A percentile compares a stretch with the other conserved stretches of the same genome.
These are phyloP conservation scores for Paguma larvata DNA, from an alignment of 2,797 vertebrate species.

Conservation along the genomic window DNA sequence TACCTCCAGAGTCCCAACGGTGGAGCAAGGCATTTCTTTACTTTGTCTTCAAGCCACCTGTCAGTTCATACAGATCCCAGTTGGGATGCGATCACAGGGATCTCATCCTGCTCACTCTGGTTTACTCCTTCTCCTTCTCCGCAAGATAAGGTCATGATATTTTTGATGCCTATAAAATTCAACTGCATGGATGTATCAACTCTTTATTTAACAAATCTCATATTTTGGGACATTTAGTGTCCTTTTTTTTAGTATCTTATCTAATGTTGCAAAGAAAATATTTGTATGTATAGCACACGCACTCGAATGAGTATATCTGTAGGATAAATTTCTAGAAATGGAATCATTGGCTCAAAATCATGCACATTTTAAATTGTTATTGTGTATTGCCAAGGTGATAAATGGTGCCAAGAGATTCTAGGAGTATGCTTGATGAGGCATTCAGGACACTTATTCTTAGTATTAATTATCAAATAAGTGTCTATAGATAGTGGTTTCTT, in stretches of 20 bases:
- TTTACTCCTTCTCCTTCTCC: not conserved
- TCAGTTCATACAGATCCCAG: not conserved
- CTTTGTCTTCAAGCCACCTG: not conserved
- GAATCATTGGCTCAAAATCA: not conserved
- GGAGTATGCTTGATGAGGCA: not conserved
- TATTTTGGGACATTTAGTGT: not conserved
- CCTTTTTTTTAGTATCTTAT: not conserved
- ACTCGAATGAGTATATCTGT: not conserved
- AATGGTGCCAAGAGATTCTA: not conserved
- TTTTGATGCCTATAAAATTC: not conserved
- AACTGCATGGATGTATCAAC: not conserved
- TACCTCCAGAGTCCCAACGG: not conserved
- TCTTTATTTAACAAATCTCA: constrained; percentile 15
- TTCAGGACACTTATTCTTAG: not conserved
- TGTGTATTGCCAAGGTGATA: not conserved
- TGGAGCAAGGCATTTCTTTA: not conserved
- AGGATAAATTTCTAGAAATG: constrained; percentile 2
- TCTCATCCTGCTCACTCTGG: not conserved
- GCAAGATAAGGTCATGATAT: not conserved
- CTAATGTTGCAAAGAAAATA: not conserved
- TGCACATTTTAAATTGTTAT: not conserved
- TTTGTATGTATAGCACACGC: not conserved
- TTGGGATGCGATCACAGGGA: not conserved
- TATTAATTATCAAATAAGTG: not conserved
- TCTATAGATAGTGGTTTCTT: not conserved